Evolutionary conservation across 2,888 invertebrate species (phyloP).

Genomic region (Uropetala carovei): DNA sequence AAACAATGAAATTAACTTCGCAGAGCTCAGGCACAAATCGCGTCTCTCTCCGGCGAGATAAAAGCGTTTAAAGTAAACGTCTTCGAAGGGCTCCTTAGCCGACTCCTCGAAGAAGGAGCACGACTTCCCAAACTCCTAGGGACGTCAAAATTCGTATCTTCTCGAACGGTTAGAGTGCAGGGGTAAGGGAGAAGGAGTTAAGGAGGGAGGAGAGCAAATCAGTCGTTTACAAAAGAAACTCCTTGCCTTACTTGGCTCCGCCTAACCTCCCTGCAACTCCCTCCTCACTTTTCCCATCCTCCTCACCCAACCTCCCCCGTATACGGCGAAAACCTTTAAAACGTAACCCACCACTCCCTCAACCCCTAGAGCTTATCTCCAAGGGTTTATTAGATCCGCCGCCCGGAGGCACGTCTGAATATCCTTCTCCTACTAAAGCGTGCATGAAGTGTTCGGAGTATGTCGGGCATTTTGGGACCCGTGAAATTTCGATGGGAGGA

Average conservation of each 20-base stretch:
- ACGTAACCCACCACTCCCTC: constrained; percentile 40
- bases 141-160: neutral
- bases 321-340: constrained; percentile 40
- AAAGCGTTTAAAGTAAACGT: constrained; percentile 1
- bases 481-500: constrained; percentile 26
- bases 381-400: constrained; percentile 48
- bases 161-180: neutral
- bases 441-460: constrained; percentile 47
- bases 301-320: neutral
- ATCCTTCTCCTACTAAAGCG: constrained; percentile 26
- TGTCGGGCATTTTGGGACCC: constrained; percentile 52
- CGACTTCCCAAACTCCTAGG: neutral
- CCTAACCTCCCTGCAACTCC: neutral
- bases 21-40: no score
- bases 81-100: neutral
- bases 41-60: neutral
- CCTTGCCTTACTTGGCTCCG: constrained; percentile 6
- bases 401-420: constrained; percentile 33
- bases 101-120: neutral
- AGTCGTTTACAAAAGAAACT: constrained; percentile 31
- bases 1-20: no score
- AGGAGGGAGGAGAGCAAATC: neutral
- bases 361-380: constrained; percentile 28
- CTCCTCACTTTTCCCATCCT: neutral
- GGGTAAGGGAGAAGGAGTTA: neutral